Base-by-base conservation (phyloP, 2,888 invertebrate species). In the Bhutanitis thaidina region DNA sequence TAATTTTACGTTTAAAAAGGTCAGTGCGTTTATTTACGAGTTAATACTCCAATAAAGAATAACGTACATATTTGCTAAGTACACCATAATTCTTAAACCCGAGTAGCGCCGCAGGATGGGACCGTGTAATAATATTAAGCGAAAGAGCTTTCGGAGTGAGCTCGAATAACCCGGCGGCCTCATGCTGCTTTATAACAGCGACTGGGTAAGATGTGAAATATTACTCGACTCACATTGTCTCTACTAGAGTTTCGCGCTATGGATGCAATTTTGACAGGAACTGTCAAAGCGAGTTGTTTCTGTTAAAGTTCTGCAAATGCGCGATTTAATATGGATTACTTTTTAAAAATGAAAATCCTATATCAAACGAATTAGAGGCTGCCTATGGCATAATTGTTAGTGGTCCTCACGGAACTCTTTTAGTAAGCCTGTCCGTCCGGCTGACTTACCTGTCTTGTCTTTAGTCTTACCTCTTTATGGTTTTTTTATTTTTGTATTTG, bases 181-280 rank as follows among this genome's bases (percentile, higher is more conserved):
- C 59, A 55, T 40, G 59, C 59, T 58, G 61, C 32, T 58, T 52
- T 39, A 43, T 60, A 58, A 61, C 55, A 52, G 53, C 44, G 13
- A 50, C 34, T 45, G 47, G n/a, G 51, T 48, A 50, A 41, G 53
- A 46, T 36, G 53, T 60, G 59, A 61, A 55, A 56, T 61, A 61
- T 59, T 54, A 54, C 58, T 36, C 34, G 40, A 40, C 38, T 39
- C 25, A 20, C 37, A 43, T 41, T 43, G 32, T 43, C 47, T 47
- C 15, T 37, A 34, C 16, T 27, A 20, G 34, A n/a, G 3, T 20
- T 35, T 45, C 36, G 15, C 14, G 16, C 35, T 40, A 34, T 13
- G 38, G 8, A 10, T 14, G 20, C 37, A 13, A 37, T 36, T 40
- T 40, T 40, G 40, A 45, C 30, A 20, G 20, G 5, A n/a, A 29